Conservation (phyloP, 2,797 vertebrate species). For the Anguilla obscura region DNA sequence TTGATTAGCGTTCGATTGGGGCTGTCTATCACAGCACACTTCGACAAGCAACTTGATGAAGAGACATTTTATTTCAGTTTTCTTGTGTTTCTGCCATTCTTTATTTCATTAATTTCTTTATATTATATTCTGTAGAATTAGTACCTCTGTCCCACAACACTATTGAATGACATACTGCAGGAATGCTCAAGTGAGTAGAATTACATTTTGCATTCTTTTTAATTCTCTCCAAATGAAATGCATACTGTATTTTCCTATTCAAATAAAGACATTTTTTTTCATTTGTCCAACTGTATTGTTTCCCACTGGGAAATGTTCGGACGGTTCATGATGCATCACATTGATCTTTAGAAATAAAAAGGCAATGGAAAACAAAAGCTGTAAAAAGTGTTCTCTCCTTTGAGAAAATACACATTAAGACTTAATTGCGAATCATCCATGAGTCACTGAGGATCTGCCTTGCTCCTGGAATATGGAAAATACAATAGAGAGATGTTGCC, state of each 20-base stretch:
- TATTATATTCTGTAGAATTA: background rate
- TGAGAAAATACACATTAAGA: background rate
- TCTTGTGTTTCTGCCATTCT: background rate
- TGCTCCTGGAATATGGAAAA: background rate
- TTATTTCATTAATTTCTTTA: background rate
- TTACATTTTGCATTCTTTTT: background rate
- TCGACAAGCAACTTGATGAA: conserved; percentile 7
- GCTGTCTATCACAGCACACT: background rate
- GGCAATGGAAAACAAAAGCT: background rate
- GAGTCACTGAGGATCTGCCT: background rate
- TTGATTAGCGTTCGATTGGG: conserved; percentile 14
- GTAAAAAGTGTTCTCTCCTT: background rate
- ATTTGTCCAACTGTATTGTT: too few species aligned
- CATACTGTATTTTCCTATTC: background rate
- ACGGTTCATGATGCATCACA: background rate
- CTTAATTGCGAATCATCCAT: background rate
- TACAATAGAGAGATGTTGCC: background rate
- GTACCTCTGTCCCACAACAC: background rate
- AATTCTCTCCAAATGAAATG: background rate
- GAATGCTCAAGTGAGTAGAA: background rate
- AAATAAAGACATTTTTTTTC: too few species aligned
- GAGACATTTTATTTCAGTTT: background rate
- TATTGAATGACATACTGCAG: background rate
- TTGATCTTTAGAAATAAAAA: background rate
- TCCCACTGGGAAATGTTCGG: too few species aligned